Conservation (phyloP, 1,140 invertebrate species). For the Cherax quadricarinatus region DNA sequence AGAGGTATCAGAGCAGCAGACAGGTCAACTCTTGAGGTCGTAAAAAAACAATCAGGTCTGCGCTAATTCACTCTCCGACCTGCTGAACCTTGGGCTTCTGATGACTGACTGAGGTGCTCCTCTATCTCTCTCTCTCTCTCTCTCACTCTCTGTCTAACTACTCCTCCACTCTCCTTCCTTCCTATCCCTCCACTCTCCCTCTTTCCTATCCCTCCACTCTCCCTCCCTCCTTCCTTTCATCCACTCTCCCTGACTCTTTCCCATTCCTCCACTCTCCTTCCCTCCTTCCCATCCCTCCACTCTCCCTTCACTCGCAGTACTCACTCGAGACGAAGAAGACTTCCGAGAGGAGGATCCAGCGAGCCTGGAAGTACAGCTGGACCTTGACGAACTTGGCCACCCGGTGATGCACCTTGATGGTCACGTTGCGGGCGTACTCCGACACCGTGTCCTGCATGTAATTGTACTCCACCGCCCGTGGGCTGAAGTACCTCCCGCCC, state of each 20-base stretch:
- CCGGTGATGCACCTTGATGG: constrained; percentile 82
- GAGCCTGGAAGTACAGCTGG: constrained; percentile 84
- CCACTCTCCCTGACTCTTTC: neutral
- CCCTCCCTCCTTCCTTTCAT: neutral
- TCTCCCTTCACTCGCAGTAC: constrained; percentile 56
- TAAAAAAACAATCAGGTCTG: no score
- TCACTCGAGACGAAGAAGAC: constrained; percentile 84
- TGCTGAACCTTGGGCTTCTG: no score
- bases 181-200: neutral
- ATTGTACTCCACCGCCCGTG: constrained; percentile 81
- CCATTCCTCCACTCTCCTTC: neutral
- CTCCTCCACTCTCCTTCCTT: neutral
- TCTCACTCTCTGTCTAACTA: no score
- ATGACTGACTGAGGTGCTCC: no score
- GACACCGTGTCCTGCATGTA: constrained; percentile 85
- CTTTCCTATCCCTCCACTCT: neutral
- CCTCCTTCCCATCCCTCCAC: neutral
- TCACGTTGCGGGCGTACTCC: constrained; percentile 86
- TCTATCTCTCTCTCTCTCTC: no score
- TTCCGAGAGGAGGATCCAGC: constrained; percentile 89
- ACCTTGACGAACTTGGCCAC: constrained; percentile 84
- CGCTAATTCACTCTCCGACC: no score
- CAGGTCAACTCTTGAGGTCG: no score
- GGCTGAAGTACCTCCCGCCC: constrained; percentile 81
- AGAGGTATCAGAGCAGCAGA: no score